These are phyloP conservation scores for Acleris emargana DNA, from an alignment of 2,888 invertebrate genomes.

Conservation along the genomic window DNA sequence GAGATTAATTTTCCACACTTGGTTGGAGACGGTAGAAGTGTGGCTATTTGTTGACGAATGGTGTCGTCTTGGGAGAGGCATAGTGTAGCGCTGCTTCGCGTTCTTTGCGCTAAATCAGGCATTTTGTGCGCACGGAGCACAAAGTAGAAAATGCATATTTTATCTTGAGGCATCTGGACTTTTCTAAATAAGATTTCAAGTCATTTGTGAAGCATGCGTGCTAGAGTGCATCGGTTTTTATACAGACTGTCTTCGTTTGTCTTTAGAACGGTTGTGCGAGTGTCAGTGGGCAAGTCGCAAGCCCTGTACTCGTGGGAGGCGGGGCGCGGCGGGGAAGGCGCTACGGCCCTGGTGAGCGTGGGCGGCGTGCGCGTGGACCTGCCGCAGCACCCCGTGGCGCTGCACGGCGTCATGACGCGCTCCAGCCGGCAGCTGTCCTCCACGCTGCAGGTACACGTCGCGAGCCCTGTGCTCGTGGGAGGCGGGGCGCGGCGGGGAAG, in stretches of 20 bases:
- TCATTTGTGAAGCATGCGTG: too few species aligned
- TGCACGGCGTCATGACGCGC: constrained; percentile 99
- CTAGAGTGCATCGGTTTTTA: too few species aligned
- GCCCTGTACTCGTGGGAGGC: constrained; percentile 93
- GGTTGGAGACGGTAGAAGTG: too few species aligned
- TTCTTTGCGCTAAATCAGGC: too few species aligned
- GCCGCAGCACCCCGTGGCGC: constrained; percentile 98
- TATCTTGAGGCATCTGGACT: too few species aligned
- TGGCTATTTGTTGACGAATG: too few species aligned
- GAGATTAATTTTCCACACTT: too few species aligned
- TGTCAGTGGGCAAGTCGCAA: constrained; percentile 96
- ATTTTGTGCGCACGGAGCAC: too few species aligned
- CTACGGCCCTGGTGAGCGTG: constrained; percentile 91
- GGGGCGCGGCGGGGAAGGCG: constrained; percentile 89
- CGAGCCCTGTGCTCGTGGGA: constrained; percentile 36
- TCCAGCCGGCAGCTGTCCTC: constrained; percentile 96
- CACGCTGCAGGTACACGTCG: constrained; percentile 88
- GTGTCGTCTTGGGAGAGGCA: too few species aligned
- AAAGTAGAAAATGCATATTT: too few species aligned
- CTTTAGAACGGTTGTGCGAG: constrained; percentile 95
- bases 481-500: constrained; percentile 89
- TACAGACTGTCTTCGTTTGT: constrained; percentile 38
- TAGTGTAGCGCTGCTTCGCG: too few species aligned
- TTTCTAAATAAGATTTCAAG: too few species aligned
- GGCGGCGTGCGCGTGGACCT: constrained; percentile 97